Evolutionary conservation across 2,888 invertebrate species (phyloP), one percentile per base, ranked within the genome.

Genomic region (Diarsia mendica): DNA sequence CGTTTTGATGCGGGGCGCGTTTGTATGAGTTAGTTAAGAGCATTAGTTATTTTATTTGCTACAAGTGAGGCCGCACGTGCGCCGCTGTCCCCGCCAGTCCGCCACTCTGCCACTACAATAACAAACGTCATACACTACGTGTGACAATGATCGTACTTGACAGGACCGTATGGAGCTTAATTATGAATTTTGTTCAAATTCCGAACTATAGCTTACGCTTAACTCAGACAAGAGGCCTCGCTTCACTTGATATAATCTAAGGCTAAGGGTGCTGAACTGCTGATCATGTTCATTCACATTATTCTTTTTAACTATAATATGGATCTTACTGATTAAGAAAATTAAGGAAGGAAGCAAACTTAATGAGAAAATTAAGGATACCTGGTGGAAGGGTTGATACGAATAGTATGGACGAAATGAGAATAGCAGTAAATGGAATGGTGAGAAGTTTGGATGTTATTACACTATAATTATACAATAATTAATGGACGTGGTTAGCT

Each of bases 1-100:
- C 89, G 90, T 91, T 92, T 90, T 85, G 91, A 93, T 91, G 89
- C 85, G 91, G 90, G 90, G 87, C 85, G 88, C 84, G 86, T 69
- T 85, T 82, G 79, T 85, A 78, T 82, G 86, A 80, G 85, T 86
- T 87, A 87, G 88, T 87, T 89, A 89, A 88, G 89, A 90, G 90
- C 81, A 86, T 90, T 90, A 84, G 87, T 79, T 75, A 77, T 82
- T 79, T 55, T 75, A 83, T 88, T 88, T 83, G 80, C 77, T 75
- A 79, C 85, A 81, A 87, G 80, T 88, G 89, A 85, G 83, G 71
- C 67, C 60, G 53, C 78, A 66, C 67, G 75, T 33, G 70, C 68
- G 39, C 53, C 60, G 49, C 46, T 9, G 13, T 9, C n/a, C 10
- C 15, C 2, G 49, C 39, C 33, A 28, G n/a, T 15, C 0, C 2